Conservation (phyloP, 1,140 invertebrate genomes). For the Drosophila insularis region DNA sequence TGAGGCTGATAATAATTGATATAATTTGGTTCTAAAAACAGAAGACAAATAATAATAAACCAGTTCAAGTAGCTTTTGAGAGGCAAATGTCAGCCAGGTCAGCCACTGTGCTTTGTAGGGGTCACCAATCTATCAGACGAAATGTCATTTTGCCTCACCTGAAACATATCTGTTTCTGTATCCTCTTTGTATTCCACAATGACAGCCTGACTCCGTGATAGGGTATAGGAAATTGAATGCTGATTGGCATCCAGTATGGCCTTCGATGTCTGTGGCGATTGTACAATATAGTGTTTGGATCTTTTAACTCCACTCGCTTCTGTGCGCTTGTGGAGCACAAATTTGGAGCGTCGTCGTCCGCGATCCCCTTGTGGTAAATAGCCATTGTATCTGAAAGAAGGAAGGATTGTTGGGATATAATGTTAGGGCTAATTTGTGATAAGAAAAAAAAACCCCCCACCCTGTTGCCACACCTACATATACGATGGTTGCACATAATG, state of each 20-base stretch:
- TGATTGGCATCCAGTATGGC: conserved; percentile 94
- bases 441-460: conserved; percentile 12
- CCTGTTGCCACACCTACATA: conserved; percentile 15
- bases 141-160: conserved; percentile 86
- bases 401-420: conserved; percentile 23
- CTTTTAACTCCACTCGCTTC: conserved; percentile 96
- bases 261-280: conserved; percentile 93
- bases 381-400: conserved; percentile 93
- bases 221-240: conserved; percentile 98
- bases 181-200: conserved; percentile 98
- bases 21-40: too few species aligned
- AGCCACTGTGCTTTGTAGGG: too few species aligned
- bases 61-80: too few species aligned
- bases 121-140: background rate
- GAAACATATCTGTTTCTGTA: conserved; percentile 98
- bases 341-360: conserved; percentile 96
- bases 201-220: conserved; percentile 97
- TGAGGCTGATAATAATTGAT: too few species aligned
- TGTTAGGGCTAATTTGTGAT: conserved; percentile 51
- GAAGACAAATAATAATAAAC: too few species aligned
- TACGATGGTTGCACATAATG: conserved; percentile 43
- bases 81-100: too few species aligned
- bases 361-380: conserved; percentile 95
- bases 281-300: conserved; percentile 97
- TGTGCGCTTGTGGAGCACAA: conserved; percentile 92